phyloP scores from a whole-genome alignment of 1,140 invertebrate species.

The Anthonomus grandis region DNA sequence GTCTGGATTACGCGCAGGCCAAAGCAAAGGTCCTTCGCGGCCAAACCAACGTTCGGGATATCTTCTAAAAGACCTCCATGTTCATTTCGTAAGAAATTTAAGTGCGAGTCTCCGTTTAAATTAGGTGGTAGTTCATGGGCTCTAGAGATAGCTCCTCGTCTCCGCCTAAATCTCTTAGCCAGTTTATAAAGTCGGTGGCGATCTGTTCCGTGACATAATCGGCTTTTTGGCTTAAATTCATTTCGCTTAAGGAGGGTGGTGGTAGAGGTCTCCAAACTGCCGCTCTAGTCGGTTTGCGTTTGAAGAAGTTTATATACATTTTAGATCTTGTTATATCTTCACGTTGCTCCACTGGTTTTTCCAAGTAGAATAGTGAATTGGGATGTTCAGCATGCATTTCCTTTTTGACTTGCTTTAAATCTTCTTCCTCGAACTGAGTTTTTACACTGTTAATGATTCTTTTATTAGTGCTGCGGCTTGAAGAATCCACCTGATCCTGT shows the following conservation, averaged over 20 bases:
- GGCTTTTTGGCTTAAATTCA: constrained; percentile 51
- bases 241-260: constrained; percentile 33
- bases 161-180: constrained; percentile 54
- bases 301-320: constrained; percentile 42
- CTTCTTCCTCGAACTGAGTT: constrained; percentile 12
- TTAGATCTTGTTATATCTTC: constrained; percentile 16
- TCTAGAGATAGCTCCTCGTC: constrained; percentile 42
- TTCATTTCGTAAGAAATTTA: no score
- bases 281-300: constrained; percentile 29
- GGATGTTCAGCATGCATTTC: neutral
- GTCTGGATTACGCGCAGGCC: no score
- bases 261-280: constrained; percentile 37
- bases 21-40: no score
- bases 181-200: constrained; percentile 58
- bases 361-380: neutral
- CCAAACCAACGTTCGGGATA: no score
- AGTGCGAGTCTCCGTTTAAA: no score
- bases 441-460: no score
- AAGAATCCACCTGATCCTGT: no score
- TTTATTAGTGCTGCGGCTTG: no score
- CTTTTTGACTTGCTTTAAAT: neutral
- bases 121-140: no score
- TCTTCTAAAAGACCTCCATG: no score
- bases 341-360: neutral
- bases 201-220: constrained; percentile 54